Evolutionary conservation across 2,113 vertebrate species (phyloP).

Genomic region (Mola mola): DNA sequence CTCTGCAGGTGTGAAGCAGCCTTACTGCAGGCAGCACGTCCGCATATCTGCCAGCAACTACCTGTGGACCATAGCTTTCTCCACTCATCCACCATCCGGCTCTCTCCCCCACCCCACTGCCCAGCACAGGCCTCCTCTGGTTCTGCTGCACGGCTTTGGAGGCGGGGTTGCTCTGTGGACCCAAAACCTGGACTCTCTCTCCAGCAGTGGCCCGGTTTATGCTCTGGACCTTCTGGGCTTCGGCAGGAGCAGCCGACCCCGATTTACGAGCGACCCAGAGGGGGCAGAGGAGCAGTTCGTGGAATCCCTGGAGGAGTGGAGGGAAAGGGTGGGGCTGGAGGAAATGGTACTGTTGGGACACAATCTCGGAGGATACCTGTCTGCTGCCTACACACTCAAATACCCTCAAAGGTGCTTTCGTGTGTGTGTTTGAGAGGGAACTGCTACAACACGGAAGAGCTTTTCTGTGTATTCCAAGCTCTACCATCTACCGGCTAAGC

Average conservation of each 20-base stretch:
- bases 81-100: conserved; percentile 12
- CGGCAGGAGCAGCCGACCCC: conserved; percentile 90
- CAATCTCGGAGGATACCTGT: conserved; percentile 92
- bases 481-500: too few species aligned
- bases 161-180: conserved; percentile 93
- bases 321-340: conserved; percentile 85
- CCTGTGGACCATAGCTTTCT: conserved; percentile 91
- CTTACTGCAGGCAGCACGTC: conserved; percentile 86
- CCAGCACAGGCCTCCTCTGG: conserved; percentile 83
- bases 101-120: neutral
- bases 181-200: conserved; percentile 90
- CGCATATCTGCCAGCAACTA: conserved; percentile 86
- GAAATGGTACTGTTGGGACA: conserved; percentile 92
- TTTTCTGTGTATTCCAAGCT: too few species aligned
- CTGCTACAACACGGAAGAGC: too few species aligned
- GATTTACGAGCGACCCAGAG: conserved; percentile 82
- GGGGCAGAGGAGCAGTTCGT: conserved; percentile 91
- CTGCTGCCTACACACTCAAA: conserved; percentile 89
- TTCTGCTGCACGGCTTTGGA: conserved; percentile 94
- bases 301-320: conserved; percentile 91
- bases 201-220: conserved; percentile 84
- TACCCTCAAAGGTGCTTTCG: conserved; percentile 84
- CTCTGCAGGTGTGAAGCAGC: conserved; percentile 82
- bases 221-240: conserved; percentile 93
- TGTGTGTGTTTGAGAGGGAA: neutral